Conservation (phyloP, 2,113 vertebrate species). For the Calyptommatus sinebrachiatus region DNA sequence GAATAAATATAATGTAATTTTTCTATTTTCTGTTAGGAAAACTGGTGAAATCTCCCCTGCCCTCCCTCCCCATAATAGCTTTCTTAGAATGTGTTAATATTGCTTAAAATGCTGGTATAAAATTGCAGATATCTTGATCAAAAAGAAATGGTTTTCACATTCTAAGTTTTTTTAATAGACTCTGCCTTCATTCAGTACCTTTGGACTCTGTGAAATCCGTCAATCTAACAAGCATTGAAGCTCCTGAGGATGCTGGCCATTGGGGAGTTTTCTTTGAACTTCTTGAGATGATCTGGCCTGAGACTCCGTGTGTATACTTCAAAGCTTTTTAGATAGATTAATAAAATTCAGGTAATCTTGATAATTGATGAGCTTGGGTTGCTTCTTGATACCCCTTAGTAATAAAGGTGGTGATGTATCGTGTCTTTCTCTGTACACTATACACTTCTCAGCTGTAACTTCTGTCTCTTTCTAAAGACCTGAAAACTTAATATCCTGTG, state of each 20-base stretch:
- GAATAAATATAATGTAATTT: too few relatives aligned
- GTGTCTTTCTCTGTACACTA: neutral
- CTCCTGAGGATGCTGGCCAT: neutral
- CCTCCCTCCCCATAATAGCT: neutral
- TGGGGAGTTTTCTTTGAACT: neutral
- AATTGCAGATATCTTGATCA: neutral
- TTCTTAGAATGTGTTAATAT: neutral
- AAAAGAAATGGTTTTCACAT: constrained; percentile 5
- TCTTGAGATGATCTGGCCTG: neutral
- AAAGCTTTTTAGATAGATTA: neutral
- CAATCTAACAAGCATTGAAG: neutral
- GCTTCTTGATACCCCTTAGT: constrained; percentile 8
- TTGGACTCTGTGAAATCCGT: neutral
- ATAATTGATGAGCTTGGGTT: constrained; percentile 4
- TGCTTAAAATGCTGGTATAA: neutral
- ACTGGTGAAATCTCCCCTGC: neutral
- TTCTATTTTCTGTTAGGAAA: too few relatives aligned
- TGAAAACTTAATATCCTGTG: neutral
- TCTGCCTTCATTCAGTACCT: neutral
- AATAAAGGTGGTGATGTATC: neutral
- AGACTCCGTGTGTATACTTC: neutral
- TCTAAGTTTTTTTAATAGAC: too few relatives aligned
- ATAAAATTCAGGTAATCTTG: fast-evolving
- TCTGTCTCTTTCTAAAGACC: neutral
- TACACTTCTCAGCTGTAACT: fast-evolving